Evolutionary conservation across 2,888 invertebrate genomes (phyloP).

Genomic region (Nesidiocoris tenuis): DNA sequence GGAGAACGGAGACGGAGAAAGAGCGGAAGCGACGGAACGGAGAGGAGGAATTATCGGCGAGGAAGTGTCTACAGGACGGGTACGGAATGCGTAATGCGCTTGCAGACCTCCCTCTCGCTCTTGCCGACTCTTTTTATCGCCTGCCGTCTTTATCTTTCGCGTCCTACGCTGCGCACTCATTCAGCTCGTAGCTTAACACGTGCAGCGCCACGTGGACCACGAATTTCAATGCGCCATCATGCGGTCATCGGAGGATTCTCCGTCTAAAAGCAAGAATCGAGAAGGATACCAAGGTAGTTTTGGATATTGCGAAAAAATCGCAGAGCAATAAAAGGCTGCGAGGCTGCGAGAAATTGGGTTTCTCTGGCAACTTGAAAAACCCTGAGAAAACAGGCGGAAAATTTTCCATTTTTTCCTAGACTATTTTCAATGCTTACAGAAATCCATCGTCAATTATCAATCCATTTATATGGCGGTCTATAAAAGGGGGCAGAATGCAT

Average conservation of each 20-base stretch:
- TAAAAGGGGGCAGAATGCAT: not conserved
- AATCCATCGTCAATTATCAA: not conserved
- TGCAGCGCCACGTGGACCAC: not conserved
- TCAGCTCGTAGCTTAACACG: not conserved
- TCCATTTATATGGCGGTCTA: not conserved
- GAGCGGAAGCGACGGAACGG: not conserved
- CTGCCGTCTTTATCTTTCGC: not conserved
- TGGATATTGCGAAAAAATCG: not conserved
- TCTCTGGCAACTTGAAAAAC: no score
- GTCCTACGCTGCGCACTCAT: not conserved
- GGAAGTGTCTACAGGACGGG: slow-evolving; percentile 15
- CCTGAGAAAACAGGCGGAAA: no score
- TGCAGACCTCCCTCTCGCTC: not conserved
- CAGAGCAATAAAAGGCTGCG: no score
- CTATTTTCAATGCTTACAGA: no score
- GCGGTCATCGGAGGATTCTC: not conserved
- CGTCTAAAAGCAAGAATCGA: no score
- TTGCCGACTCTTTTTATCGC: not conserved
- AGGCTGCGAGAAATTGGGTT: no score
- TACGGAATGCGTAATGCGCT: slow-evolving; percentile 13
- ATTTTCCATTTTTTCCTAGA: no score
- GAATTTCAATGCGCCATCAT: not conserved
- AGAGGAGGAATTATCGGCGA: slow-evolving; percentile 11
- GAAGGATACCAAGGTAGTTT: no score
- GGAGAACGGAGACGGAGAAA: not conserved